phyloP scores from a whole-genome alignment of 2,797 vertebrate genomes.

The Vireo griseus region DNA sequence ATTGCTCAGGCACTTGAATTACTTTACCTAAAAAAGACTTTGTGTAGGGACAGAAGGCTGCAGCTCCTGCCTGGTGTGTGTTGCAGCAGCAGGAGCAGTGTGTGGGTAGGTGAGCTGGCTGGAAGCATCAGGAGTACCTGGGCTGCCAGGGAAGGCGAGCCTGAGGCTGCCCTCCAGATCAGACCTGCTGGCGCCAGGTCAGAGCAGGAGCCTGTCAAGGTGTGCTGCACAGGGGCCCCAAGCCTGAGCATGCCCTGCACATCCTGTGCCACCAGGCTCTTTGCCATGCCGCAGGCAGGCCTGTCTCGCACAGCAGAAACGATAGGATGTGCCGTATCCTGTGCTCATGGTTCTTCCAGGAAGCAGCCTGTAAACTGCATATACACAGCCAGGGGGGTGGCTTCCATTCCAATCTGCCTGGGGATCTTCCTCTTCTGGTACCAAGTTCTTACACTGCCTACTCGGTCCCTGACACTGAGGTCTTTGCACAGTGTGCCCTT shows the following conservation, averaged over 20 bases:
- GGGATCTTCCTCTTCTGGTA: not conserved
- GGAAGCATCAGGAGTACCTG: not conserved
- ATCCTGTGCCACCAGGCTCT: not conserved
- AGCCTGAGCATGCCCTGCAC: not conserved
- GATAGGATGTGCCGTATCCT: not conserved
- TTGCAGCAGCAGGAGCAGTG: not conserved
- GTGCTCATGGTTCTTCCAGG: not conserved
- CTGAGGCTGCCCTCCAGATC: not conserved
- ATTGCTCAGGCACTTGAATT: not conserved
- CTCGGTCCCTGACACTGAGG: not conserved
- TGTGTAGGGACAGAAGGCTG: not conserved
- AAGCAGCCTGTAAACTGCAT: not conserved
- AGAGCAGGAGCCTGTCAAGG: not conserved
- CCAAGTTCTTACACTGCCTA: not conserved
- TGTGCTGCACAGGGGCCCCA: not conserved
- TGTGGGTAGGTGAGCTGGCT: not conserved
- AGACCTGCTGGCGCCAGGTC: not conserved
- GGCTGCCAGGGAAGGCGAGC: not conserved
- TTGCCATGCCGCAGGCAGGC: not conserved
- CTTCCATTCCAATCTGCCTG: not conserved
- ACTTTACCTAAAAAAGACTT: not conserved
- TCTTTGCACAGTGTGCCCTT: not conserved
- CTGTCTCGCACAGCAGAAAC: not conserved
- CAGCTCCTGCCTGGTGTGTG: not conserved
- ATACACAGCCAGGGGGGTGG: rapidly evolving